Percentiles rank a stretch among this genome's conserved stretches.
Conservation (phyloP, 2,888 invertebrate species). For the Mylabris sibirica region DNA sequence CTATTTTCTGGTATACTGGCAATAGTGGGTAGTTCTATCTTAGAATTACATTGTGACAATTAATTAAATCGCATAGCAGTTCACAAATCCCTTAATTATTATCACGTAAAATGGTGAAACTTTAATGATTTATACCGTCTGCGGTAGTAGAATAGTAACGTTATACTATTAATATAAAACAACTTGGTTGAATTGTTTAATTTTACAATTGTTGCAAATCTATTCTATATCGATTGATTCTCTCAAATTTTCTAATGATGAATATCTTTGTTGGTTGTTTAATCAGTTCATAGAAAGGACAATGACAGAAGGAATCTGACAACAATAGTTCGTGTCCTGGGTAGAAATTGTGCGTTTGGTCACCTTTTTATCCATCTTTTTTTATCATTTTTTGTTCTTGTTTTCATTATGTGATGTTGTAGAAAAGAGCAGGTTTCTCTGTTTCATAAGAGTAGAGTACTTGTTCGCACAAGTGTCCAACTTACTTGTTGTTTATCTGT, state of each 20-base stretch:
- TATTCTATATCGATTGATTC: background rate
- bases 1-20: background rate
- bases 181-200: background rate
- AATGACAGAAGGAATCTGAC: background rate
- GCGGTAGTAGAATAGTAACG: background rate
- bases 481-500: background rate
- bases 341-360: constrained; percentile 1
- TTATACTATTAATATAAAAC: background rate
- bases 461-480: background rate
- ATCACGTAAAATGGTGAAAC: constrained; percentile 15
- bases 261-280: background rate
- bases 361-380: background rate
- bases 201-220: background rate
- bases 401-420: background rate
- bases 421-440: background rate
- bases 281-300: background rate
- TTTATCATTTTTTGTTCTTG: background rate
- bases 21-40: constrained; percentile 3
- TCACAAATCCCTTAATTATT: constrained; percentile 18
- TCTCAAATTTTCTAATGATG: background rate
- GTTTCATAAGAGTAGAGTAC: background rate
- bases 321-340: constrained; percentile 3
- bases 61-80: constrained; percentile 17
- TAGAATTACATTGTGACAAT: constrained; percentile 12
- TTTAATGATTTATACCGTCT: constrained; percentile 16